phyloP scores from a whole-genome alignment of 2,888 invertebrate species.

The Elmis aenea region DNA sequence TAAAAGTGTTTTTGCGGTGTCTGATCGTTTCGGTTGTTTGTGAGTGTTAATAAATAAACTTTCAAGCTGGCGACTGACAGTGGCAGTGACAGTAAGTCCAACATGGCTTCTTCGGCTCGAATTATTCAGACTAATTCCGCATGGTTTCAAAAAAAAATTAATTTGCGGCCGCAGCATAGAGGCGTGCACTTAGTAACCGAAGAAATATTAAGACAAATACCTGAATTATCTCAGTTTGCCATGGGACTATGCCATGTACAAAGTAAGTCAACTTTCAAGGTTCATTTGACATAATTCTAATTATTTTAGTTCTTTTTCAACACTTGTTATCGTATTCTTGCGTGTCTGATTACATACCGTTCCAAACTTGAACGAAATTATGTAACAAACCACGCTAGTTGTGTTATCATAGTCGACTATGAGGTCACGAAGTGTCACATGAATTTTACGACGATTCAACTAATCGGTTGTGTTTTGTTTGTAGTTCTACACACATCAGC shows the following conservation, averaged over 20 bases:
- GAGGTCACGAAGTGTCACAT: too few species aligned
- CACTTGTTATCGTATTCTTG: too few species aligned
- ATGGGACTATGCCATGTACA: constrained; percentile 95
- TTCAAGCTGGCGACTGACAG: constrained; percentile 47
- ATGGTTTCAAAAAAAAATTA: constrained; percentile 97
- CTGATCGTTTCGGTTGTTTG: constrained; percentile 37
- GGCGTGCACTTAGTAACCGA: constrained; percentile 97
- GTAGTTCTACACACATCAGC: constrained; percentile 97
- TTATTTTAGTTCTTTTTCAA: background rate
- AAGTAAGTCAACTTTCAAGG: constrained; percentile 64
- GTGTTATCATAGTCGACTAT: too few species aligned
- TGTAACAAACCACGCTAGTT: too few species aligned
- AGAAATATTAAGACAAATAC: constrained; percentile 91
- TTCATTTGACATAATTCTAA: background rate
- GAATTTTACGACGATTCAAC: too few species aligned
- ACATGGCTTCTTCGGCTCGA: constrained; percentile 80
- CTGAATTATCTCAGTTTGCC: constrained; percentile 90
- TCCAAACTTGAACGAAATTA: too few species aligned
- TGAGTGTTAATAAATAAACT: constrained; percentile 31
- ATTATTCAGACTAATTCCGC: constrained; percentile 94
- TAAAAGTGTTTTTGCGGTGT: constrained; percentile 40
- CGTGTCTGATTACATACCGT: too few species aligned
- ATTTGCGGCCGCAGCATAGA: constrained; percentile 91
- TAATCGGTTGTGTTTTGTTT: constrained; percentile 38
- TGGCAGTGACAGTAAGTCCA: constrained; percentile 50